A percentile compares a stretch with the other conserved stretches of the same genome.
phyloP scores from a whole-genome alignment of 2,797 vertebrate species.

The Octomys mimax region DNA sequence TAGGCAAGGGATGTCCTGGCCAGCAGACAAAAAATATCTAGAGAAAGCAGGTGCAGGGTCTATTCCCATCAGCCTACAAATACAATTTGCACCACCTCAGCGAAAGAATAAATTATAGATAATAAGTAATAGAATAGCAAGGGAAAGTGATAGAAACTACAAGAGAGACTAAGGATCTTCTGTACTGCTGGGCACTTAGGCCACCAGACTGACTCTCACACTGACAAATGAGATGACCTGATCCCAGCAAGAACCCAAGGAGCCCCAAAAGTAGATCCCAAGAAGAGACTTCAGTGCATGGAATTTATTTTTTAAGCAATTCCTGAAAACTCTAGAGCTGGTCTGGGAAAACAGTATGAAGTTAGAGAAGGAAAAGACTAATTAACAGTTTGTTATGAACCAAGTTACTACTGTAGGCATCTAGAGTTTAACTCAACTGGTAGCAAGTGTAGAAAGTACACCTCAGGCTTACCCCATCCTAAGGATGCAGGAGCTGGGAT shows the following conservation, averaged over 20 bases:
- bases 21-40: not conserved
- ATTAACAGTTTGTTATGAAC: not conserved
- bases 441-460: not conserved
- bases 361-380: not conserved
- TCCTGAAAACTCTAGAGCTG: not conserved
- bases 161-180: not conserved
- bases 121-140: not conserved
- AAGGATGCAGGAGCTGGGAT: not conserved
- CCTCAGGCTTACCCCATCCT: not conserved
- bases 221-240: not conserved
- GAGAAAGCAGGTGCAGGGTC: not conserved
- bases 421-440: not conserved
- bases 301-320: not conserved
- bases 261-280: not conserved
- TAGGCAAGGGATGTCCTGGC: not conserved
- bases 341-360: not conserved
- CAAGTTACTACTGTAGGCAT: not conserved
- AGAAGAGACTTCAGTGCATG: not conserved
- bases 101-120: not conserved
- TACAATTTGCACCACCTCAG: not conserved
- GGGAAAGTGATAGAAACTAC: not conserved
- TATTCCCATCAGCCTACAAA: too few species aligned
- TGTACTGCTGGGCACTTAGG: not conserved
- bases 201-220: not conserved
- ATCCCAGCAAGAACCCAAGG: not conserved